phyloP scores from a whole-genome alignment of 2,888 invertebrate genomes.

The Meganola albula region DNA sequence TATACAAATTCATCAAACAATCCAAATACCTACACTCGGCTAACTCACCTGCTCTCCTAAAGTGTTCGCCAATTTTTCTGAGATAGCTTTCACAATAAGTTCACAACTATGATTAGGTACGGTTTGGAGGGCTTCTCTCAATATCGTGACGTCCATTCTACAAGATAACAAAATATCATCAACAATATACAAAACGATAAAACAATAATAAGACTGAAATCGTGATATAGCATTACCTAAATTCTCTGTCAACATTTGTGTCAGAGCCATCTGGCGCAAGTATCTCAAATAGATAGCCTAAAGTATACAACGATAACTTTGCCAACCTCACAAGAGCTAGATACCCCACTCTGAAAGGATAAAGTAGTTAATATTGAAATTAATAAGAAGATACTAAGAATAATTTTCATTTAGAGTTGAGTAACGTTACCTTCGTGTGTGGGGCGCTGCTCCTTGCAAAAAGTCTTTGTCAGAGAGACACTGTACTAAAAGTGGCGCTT shows the following conservation, averaged over 20 bases:
- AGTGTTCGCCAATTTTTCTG: conserved; percentile 88
- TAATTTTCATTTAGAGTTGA: too few relatives aligned
- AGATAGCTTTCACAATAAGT: conserved; percentile 88
- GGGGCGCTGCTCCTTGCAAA: conserved; percentile 64
- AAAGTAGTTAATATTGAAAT: too few relatives aligned
- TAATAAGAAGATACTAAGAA: too few relatives aligned
- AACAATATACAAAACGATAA: too few relatives aligned
- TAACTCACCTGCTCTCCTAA: conserved; percentile 88
- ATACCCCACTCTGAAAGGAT: conserved; percentile 85
- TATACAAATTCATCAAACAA: too few relatives aligned
- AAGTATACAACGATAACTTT: conserved; percentile 91
- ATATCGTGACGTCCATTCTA: conserved; percentile 77
- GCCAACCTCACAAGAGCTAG: conserved; percentile 91
- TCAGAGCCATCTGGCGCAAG: conserved; percentile 73
- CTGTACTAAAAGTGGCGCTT: conserved; percentile 68
- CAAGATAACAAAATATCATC: too few relatives aligned
- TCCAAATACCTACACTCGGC: too few relatives aligned
- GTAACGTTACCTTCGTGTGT: conserved; percentile 69
- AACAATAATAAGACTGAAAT: too few relatives aligned
- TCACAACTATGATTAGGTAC: conserved; percentile 91
- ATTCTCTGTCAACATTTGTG: conserved; percentile 56
- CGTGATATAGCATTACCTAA: conserved; percentile 58
- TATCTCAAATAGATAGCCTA: conserved; percentile 87
- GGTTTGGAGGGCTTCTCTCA: conserved; percentile 90
- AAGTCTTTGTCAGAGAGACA: conserved; percentile 70